Evolutionary conservation across 1,140 invertebrate genomes (phyloP), one percentile per base, ranked within the genome.

Genomic region (Orius insidiosus): DNA sequence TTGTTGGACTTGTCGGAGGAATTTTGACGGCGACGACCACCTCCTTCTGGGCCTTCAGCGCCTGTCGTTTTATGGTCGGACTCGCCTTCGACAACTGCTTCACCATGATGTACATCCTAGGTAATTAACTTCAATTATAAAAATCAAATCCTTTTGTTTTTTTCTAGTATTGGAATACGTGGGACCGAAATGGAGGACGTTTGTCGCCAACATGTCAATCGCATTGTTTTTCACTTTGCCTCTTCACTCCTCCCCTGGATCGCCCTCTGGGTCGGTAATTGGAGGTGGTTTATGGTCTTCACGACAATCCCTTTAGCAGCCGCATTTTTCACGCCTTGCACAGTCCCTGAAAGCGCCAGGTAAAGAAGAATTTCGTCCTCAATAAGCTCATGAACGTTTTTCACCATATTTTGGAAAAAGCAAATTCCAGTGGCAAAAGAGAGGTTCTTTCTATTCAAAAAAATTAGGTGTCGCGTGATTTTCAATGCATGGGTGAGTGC

Each of bases 101-200:
- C 60, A 86, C 84, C 13, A 87, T 88, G 83, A 88, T 88, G 81
- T 89, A 89, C 52, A 88, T 89, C 59, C 64, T 89, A 51, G 82
- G 83, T 87, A 66, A 18, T 40, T 18, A 18, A 18, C 11, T 15
- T 40, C 38, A 11, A 36, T 36, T 36, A 36, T 9, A n/a, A 24
- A 24, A 4, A 24, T 24, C 24, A 24, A n/a, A n/a, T 24, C 24
- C 14, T 36, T 10, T 3, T 32, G 11, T 33, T 42, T 52, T 9
- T 51, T 67, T 66, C 10, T 60, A 86, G 84, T 86, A 31, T 59
- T 89, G 47, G 85, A 89, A 60, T 89, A 88, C 60, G 81, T 86
- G 4, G 84, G 84, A 14, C 84, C 84, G 43, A 80, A 81, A 66
- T 86, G 82, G 75, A 66, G 84, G 2, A 89, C 84, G 0, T 82